Base-by-base conservation (phyloP, 2,113 vertebrate species). In the Crypturellus undulatus region DNA sequence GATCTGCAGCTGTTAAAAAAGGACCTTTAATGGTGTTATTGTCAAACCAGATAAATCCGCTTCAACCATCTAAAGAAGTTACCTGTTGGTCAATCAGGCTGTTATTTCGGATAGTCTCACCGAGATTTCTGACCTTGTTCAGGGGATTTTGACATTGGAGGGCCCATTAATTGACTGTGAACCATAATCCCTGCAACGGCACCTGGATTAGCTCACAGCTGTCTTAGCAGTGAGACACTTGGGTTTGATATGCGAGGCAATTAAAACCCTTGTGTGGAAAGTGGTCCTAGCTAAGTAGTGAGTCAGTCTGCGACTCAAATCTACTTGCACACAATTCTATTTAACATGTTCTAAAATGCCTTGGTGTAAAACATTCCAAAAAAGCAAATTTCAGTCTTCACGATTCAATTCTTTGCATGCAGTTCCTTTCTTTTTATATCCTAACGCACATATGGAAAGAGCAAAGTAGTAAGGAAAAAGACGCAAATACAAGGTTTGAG, bases 1-100 rank as follows among this genome's bases (percentile, higher is more conserved):
- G 89, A 94, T 93, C 88, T 56, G 75, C 28, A 83, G 28, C 79
- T 90, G 85, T 86, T 38, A 38, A 40, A 56, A 68, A 83, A 77
- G 42, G 30, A 54, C 49, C 42, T 84, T 63, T 75, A 67, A 88
- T 32, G 63, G 45, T 2, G 3, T 64, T 82, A 47, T 7, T 60
- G n/a, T 43, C 25, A 89, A 84, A 24, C 25, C 76, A 84, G 75
- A 81, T 91, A 93, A 78, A 86, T 80, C 60, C 80, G 40, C 60
- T 1, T 1, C 62, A 52, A 8, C 17, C 17, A 65, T n/a, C 49
- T 43, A 32, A 52, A 49, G 79, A 77, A 52, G 89, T 47, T 54
- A 76, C 72, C 47, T 40, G 86, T 2, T 77, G 91, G 14, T 54
- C 85, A 64, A 71, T 38, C 12, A 85, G 52, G 17, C 20, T 10